Evolutionary conservation across 2,797 vertebrate genomes (phyloP).

Genomic region (Pantherophis vulpinus): DNA sequence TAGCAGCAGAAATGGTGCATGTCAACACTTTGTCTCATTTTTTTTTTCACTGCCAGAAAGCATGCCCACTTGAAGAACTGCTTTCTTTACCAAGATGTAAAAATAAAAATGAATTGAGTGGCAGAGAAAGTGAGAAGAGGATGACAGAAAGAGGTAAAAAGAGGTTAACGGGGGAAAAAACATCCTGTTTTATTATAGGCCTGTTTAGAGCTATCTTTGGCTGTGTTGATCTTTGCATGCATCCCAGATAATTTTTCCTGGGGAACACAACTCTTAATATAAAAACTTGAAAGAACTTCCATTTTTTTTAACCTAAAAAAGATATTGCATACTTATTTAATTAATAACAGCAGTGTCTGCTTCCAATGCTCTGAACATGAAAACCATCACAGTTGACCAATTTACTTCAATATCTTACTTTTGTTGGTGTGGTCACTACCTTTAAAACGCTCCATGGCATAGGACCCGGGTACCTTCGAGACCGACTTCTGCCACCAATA

Average conservation of each 20-base stretch:
- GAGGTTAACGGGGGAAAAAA: accelerated
- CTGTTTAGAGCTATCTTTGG: not conserved
- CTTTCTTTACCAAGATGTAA: not conserved
- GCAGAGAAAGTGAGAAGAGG: not conserved
- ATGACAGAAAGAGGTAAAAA: not conserved
- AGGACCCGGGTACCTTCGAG: too few relatives aligned
- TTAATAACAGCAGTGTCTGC: not conserved
- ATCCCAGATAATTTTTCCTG: not conserved
- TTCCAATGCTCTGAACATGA: not conserved
- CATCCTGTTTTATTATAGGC: not conserved
- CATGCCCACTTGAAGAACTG: not conserved
- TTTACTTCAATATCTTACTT: not conserved
- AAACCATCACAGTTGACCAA: not conserved
- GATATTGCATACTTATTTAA: not conserved
- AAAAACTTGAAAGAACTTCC: not conserved
- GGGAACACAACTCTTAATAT: not conserved
- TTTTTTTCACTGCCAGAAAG: not conserved
- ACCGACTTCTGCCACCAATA: too few relatives aligned
- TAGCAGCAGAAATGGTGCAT: not conserved
- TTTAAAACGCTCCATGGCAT: too few relatives aligned
- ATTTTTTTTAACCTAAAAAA: not conserved
- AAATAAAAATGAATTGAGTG: not conserved
- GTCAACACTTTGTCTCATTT: not conserved
- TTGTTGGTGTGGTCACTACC: too few relatives aligned
- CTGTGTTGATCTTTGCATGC: not conserved